phyloP scores from a whole-genome alignment of 2,113 vertebrate genomes.

The Corydoras sp. region DNA sequence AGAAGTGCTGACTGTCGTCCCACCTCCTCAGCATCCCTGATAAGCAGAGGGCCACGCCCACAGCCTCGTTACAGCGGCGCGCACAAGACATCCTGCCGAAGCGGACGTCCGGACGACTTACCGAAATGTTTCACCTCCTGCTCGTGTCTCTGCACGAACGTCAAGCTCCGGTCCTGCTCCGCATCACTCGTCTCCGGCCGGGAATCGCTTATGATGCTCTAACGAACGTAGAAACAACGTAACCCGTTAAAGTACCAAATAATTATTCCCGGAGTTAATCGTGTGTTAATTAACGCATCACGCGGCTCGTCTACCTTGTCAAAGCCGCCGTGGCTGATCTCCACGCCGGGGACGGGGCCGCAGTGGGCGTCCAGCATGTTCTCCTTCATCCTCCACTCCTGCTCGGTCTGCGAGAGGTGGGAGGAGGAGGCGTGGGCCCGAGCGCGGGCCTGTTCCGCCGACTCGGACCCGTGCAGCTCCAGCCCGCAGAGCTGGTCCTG shows the following conservation, averaged over 20 bases:
- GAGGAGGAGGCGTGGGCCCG: constrained; percentile 71
- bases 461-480: constrained; percentile 89
- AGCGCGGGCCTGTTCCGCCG: constrained; percentile 83
- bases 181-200: constrained; percentile 69
- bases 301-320: constrained; percentile 74
- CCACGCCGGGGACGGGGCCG: constrained; percentile 70
- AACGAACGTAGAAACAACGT: constrained; percentile 19
- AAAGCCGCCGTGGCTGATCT: constrained; percentile 84
- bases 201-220: constrained; percentile 90
- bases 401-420: constrained; percentile 78
- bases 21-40: constrained; percentile 92
- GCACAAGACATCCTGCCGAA: background rate
- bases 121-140: constrained; percentile 90
- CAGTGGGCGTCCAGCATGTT: constrained; percentile 73
- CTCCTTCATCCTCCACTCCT: constrained; percentile 94
- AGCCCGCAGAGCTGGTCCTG: constrained; percentile 87
- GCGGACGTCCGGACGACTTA: constrained; percentile 56
- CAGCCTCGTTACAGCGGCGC: background rate
- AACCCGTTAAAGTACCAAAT: background rate
- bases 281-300: background rate
- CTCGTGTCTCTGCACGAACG: constrained; percentile 84
- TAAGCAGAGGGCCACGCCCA: background rate
- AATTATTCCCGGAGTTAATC: no score
- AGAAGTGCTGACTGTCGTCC: constrained; percentile 94
- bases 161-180: constrained; percentile 76